phyloP scores from a whole-genome alignment of 2,113 vertebrate genomes.

The Isurus oxyrinchus region DNA sequence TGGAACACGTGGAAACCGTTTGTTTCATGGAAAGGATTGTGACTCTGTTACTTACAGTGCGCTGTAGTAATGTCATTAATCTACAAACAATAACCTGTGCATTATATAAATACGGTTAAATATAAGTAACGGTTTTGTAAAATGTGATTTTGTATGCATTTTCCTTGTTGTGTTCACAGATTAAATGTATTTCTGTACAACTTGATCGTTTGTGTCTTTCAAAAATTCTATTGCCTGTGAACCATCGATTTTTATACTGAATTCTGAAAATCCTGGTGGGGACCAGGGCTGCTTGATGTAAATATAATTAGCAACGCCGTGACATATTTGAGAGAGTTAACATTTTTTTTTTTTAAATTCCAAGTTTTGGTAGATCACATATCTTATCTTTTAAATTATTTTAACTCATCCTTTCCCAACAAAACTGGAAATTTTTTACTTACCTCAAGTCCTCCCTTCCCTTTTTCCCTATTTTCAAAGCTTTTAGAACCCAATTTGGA shows the following conservation, averaged over 20 bases:
- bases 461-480: no score
- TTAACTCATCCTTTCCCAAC: background rate
- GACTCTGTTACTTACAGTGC: background rate
- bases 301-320: background rate
- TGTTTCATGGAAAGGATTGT: background rate
- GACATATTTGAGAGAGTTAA: background rate
- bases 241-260: background rate
- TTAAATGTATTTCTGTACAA: conserved; percentile 26
- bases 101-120: background rate
- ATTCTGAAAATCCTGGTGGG: background rate
- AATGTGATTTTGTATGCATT: background rate
- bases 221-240: background rate
- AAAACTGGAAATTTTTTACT: background rate
- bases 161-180: background rate
- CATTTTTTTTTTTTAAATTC: background rate
- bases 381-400: background rate
- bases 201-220: background rate
- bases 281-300: background rate
- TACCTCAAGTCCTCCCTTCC: background rate
- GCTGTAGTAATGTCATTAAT: background rate
- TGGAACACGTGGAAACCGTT: background rate
- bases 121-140: background rate
- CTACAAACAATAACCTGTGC: background rate
- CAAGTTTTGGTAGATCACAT: background rate
- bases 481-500: background rate